Evolutionary conservation across 2,888 invertebrate species (phyloP), one percentile per base, ranked within the genome.

Genomic region (Chesias legatella): DNA sequence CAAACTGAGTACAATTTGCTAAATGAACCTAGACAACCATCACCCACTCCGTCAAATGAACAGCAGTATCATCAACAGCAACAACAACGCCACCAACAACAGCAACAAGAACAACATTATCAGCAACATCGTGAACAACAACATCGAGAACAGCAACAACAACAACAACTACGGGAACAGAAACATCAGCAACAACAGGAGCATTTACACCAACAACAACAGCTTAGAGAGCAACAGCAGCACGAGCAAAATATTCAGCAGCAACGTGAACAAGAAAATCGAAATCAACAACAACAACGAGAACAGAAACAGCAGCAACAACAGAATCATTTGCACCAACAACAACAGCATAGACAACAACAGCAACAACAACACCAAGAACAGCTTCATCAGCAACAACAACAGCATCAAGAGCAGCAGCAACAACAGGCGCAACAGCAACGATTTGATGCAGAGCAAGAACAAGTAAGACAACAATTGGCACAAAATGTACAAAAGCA

Each of bases 401-500:
- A 71, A 29, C 64, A 67, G 21, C 63, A 66, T 27, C 66, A 65
- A 33, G 55, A 63, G 10, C 55, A 63, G 7, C 51, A 62, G 4
- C 64, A 71, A 33, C 61, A 70, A 28, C 72, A 79, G 50, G 65
- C 74, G 31, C 80, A 83, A 37, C 78, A 84, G 37, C 81, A 85
- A 53, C 73, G 79, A 39, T 72, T 65, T 51, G 80, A 85, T 40
- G 60, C 72, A 6, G 82, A 84, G 56, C 81, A 79, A 58, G 75
- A 75, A 60, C 85, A 86, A 73, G 76, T 80, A 7, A 73, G 81
- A 51, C 62, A 71, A 40, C 84, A 84, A 51, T 60, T 85, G 44
- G 85, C 80, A 3, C 79, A 80, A 59, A 88, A 88, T 52, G 88
- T 88, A 3, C 77, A 85, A 61, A 89, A 89, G 40, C 88, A 88